Percentiles rank a stretch among this genome's conserved stretches.
These are phyloP conservation scores for Trissolcus basalis DNA, from an alignment of 1,140 invertebrate genomes.

Conservation along the genomic window DNA sequence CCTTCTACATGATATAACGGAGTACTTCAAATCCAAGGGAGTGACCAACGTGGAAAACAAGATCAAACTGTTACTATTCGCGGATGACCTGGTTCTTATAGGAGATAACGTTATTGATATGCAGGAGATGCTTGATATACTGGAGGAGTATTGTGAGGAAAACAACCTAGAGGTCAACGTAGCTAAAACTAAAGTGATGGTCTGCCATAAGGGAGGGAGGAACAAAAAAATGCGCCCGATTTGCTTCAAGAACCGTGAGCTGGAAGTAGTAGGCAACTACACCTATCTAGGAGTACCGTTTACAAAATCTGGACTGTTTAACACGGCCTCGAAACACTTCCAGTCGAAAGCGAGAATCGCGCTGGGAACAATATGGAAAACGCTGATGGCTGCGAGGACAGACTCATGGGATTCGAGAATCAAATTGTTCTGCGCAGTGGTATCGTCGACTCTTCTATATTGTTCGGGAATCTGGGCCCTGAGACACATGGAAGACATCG, in stretches of 20 bases:
- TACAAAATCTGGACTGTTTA: background rate
- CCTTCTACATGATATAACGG: background rate
- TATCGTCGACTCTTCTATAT: too few relatives aligned
- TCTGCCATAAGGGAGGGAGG: background rate
- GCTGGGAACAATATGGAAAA: background rate
- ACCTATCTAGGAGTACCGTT: background rate
- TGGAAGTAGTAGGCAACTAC: background rate
- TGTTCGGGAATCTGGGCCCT: too few relatives aligned
- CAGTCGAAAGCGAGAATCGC: slow-evolving; percentile 1
- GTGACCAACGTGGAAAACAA: background rate
- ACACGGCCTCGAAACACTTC: background rate
- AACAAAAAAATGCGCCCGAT: background rate
- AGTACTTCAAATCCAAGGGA: background rate
- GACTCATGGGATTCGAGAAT: background rate
- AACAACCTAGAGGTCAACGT: background rate
- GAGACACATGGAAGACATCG: too few relatives aligned
- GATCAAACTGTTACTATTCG: background rate
- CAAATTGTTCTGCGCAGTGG: too few relatives aligned
- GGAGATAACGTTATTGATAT: background rate
- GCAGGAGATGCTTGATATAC: background rate
- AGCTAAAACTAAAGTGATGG: background rate
- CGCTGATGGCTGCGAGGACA: background rate
- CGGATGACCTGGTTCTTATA: background rate
- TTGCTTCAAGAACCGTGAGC: background rate
- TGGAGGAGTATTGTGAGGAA: background rate